Evolutionary conservation across 1,140 invertebrate species (phyloP), one percentile per base, ranked within the genome.

Genomic region (Streblospio benedicti): DNA sequence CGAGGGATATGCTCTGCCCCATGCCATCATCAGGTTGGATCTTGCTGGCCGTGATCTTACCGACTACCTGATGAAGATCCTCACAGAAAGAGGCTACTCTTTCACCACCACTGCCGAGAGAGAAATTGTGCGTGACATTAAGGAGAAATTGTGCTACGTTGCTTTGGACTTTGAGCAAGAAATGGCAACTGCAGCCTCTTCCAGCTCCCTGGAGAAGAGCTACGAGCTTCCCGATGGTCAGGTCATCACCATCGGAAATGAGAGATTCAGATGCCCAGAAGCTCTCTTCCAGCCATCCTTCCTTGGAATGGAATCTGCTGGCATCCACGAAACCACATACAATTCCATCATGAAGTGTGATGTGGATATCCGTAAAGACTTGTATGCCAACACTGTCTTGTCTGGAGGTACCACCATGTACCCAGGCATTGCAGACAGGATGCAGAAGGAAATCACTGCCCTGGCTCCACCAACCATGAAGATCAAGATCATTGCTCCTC

Each of bases 71-170:
- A 69, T 65, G 63, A 66, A 69, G 59, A 67, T 72, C 52, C 61
- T 70, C 14, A 64, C 44, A 38, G 50, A 38, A 71, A 49, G 69
- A 18, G 70, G 69, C 4, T 69, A 70, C 61, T 61, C 33, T 49
- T 71, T 72, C 60, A 71, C 69, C 43, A 81, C 79, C 59, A 81
- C 64, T 62, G 89, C 88, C 65, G 90, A 92, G 80, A 82, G 88
- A 59, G 89, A 91, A 84, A 93, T 94, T 71, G 90, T 93, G 12
- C 84, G 91, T 69, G 91, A 94, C 81, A 91, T 93, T 80, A 94
- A 80, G 67, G 79, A 80, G 59, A 81, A 81, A 66, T 59, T 81
- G 33, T 80, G 78, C 64, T 80, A 73, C 56, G 70, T 70, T 16
- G 69, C 71, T 35, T 20, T 70, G n/a, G 68, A 71, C 54, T 72